Evolutionary conservation across 2,888 invertebrate species (phyloP).

Genomic region (Coleophora deauratella): DNA sequence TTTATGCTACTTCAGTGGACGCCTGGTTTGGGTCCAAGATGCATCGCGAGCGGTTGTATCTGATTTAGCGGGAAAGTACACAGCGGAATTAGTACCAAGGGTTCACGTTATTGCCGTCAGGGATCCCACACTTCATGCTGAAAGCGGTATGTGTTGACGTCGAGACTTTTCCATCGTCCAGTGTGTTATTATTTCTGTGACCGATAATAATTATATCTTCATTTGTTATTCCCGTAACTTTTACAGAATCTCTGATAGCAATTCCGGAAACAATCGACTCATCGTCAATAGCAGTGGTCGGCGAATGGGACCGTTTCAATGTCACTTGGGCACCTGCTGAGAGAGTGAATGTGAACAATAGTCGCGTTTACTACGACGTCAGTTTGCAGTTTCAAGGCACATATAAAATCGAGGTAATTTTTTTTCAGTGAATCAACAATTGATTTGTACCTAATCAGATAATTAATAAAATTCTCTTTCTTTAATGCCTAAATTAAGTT

Average conservation of each 20-base stretch:
- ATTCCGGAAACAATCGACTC: constrained; percentile 82
- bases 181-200: too few relatives aligned
- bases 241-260: constrained; percentile 73
- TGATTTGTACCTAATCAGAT: too few relatives aligned
- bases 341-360: constrained; percentile 87
- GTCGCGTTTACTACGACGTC: constrained; percentile 87
- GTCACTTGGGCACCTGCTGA: constrained; percentile 86
- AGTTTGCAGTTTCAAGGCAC: constrained; percentile 75
- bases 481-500: too few relatives aligned
- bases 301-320: constrained; percentile 86
- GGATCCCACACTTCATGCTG: constrained; percentile 78
- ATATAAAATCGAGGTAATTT: constrained; percentile 73
- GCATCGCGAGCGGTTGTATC: constrained; percentile 82
- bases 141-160: constrained; percentile 61
- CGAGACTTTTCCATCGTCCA: background rate
- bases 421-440: too few relatives aligned
- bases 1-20: constrained; percentile 85
- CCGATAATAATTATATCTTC: too few relatives aligned
- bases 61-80: constrained; percentile 82
- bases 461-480: too few relatives aligned
- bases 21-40: constrained; percentile 88
- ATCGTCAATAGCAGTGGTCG: constrained; percentile 79
- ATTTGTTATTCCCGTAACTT: too few relatives aligned
- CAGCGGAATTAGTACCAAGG: constrained; percentile 78
- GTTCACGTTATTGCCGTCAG: constrained; percentile 82